Conservation (phyloP, 2,113 vertebrate genomes). For the Hippopotamus amphibius region DNA sequence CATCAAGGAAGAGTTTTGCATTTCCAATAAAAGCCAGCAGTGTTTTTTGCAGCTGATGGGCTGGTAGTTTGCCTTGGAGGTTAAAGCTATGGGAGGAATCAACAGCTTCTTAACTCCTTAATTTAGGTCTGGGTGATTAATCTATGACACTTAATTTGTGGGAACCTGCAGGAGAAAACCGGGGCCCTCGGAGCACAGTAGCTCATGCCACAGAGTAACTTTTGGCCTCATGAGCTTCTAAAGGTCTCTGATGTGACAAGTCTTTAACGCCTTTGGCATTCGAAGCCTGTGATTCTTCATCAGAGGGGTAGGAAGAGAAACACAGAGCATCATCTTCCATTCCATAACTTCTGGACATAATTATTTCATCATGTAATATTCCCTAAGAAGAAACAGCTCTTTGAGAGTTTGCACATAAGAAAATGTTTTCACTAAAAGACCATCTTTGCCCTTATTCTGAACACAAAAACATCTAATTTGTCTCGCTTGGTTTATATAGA, state of each 20-base stretch:
- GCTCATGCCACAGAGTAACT: conserved; percentile 77
- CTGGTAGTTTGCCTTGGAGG: conserved; percentile 74
- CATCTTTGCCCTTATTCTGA: conserved; percentile 73
- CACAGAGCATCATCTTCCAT: conserved; percentile 52
- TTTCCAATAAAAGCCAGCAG: conserved; percentile 80
- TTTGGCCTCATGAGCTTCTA: conserved; percentile 75
- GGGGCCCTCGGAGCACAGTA: conserved; percentile 76
- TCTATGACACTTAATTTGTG: conserved; percentile 66
- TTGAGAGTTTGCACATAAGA: conserved; percentile 50
- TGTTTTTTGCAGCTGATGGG: conserved; percentile 63
- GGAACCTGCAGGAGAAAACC: conserved; percentile 70
- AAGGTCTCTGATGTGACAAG: conserved; percentile 79
- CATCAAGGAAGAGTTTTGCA: conserved; percentile 87
- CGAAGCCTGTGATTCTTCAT: conserved; percentile 80
- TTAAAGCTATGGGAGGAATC: conserved; percentile 78
- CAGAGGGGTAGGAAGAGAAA: conserved; percentile 68
- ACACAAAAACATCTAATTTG: conserved; percentile 53
- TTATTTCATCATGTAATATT: conserved; percentile 75
- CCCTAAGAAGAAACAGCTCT: conserved; percentile 55
- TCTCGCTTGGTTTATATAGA: conserved; percentile 60
- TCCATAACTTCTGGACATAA: conserved; percentile 71
- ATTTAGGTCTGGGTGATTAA: conserved; percentile 74
- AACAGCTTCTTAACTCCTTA: conserved; percentile 67
- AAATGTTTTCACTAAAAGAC: conserved; percentile 57
- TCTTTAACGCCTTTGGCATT: conserved; percentile 81